These are phyloP conservation scores for Ciconia maguari DNA, from an alignment of 2,113 vertebrate genomes.

Conservation along the genomic window DNA sequence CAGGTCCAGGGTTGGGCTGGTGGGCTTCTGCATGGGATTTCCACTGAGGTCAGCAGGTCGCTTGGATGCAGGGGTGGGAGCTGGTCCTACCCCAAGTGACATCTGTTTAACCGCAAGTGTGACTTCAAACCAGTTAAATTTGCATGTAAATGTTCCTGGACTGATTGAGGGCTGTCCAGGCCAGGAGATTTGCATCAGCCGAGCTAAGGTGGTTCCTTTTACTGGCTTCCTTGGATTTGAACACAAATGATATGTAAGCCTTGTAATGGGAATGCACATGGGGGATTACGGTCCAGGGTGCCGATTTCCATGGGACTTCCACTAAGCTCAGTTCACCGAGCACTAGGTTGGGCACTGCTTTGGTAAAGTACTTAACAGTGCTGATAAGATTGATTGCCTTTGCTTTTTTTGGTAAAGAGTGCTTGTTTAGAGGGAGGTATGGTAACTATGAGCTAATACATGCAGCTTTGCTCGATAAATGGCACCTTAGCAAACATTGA, in stretches of 20 bases:
- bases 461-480: neutral
- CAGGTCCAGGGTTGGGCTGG: neutral
- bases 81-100: neutral
- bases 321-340: rapidly evolving
- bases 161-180: neutral
- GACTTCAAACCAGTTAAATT: neutral
- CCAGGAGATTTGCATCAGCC: neutral
- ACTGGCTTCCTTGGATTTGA: neutral
- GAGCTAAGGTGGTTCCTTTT: neutral
- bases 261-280: neutral
- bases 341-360: neutral
- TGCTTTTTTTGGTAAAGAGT: neutral
- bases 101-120: rapidly evolving
- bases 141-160: neutral
- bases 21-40: neutral
- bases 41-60: rapidly evolving
- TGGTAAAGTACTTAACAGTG: neutral
- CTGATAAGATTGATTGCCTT: neutral
- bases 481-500: neutral
- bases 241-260: neutral
- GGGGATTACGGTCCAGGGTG: neutral
- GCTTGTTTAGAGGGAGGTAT: neutral
- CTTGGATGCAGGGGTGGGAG: neutral
- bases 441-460: neutral
- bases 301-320: rapidly evolving